Percentiles rank a stretch among this genome's conserved stretches.
These are phyloP conservation scores for Delphinus delphis DNA, from an alignment of 2,113 vertebrate species.

Conservation along the genomic window DNA sequence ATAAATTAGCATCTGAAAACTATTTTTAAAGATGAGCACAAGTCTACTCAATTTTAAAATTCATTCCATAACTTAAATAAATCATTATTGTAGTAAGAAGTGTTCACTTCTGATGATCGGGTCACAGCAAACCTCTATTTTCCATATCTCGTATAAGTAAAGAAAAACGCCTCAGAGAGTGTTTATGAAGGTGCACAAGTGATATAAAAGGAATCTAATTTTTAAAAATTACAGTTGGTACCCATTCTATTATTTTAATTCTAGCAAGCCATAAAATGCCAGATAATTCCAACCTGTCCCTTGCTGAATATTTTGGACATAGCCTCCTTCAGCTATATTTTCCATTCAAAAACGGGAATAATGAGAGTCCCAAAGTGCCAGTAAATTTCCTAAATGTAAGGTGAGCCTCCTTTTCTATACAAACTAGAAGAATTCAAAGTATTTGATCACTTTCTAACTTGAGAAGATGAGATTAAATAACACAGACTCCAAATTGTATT, in stretches of 20 bases:
- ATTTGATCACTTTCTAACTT: neutral
- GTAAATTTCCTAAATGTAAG: neutral
- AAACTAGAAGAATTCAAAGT: neutral
- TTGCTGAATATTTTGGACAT: neutral
- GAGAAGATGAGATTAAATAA: slow-evolving; percentile 13
- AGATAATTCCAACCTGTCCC: neutral
- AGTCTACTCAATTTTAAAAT: neutral
- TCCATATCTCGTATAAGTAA: neutral
- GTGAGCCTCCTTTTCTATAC: neutral
- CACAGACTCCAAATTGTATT: neutral
- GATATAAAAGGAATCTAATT: neutral
- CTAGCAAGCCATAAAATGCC: neutral
- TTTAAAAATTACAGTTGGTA: neutral
- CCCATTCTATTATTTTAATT: neutral
- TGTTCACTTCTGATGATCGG: neutral
- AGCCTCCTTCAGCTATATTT: neutral
- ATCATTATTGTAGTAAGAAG: neutral
- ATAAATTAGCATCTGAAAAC: neutral
- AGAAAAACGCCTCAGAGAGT: neutral
- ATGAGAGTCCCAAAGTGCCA: neutral
- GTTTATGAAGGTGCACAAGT: neutral
- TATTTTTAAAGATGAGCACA: neutral
- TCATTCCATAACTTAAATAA: neutral
- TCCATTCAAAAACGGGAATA: slow-evolving; percentile 9
- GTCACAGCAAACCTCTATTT: neutral